phyloP scores from a whole-genome alignment of 2,888 invertebrate genomes.

The Stratiomys singularior region DNA sequence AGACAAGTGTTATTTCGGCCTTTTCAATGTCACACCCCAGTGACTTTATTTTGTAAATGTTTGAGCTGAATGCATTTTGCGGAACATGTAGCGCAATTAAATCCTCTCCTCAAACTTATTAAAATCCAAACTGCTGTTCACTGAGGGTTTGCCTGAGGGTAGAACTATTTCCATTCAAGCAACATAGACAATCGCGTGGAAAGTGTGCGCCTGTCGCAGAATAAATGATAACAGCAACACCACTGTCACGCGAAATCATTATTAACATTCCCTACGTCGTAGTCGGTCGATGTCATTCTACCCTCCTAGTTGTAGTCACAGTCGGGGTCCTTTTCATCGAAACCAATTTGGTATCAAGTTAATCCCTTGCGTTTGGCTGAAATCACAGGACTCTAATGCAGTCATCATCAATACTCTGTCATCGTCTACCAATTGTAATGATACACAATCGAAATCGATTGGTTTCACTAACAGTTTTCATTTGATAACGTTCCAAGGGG shows the following conservation, averaged over 20 bases:
- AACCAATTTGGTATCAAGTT: conserved; percentile 37
- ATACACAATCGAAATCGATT: conserved; percentile 47
- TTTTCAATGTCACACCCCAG: conserved; percentile 51
- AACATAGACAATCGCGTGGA: background rate
- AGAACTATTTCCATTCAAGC: background rate
- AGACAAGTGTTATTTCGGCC: conserved; percentile 38
- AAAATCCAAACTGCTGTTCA: background rate
- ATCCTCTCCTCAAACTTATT: conserved; percentile 30
- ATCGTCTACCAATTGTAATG: conserved; percentile 17
- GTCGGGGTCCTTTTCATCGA: conserved; percentile 36
- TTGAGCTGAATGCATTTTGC: background rate
- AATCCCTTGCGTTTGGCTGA: conserved; percentile 21
- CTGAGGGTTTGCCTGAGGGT: background rate
- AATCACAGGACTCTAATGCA: conserved; percentile 36
- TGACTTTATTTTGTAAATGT: conserved; percentile 49
- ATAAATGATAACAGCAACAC: background rate
- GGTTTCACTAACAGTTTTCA: conserved; percentile 52
- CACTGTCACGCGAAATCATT: conserved; percentile 32
- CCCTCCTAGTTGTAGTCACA: background rate
- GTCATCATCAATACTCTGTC: conserved; percentile 47
- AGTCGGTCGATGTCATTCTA: background rate
- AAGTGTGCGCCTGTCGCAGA: background rate
- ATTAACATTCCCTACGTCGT: conserved; percentile 21
- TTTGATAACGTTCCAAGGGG: conserved; percentile 21
- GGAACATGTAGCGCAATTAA: conserved; percentile 30